These are phyloP conservation scores for Crocodylus rhombifer DNA, from an alignment of 2,797 vertebrate species.

Conservation along the genomic window DNA sequence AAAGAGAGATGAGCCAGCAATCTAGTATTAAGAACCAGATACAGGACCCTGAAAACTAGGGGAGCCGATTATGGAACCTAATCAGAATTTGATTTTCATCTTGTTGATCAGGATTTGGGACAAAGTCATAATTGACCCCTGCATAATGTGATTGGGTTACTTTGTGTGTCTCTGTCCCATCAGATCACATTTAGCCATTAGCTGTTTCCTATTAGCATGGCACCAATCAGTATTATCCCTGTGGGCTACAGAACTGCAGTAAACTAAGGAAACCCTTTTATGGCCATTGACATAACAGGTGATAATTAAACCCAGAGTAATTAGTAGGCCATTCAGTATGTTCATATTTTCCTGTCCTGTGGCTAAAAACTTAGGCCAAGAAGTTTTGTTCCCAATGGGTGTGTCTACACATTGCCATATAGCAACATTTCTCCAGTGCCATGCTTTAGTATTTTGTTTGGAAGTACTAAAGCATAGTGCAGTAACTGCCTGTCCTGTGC, in stretches of 20 bases:
- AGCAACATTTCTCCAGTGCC: too few species aligned
- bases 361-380: conserved; percentile 26
- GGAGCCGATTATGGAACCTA: conserved; percentile 7
- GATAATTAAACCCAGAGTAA: conserved; percentile 63
- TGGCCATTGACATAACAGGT: conserved; percentile 43
- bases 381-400: conserved; percentile 63
- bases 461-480: too few species aligned
- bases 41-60: neutral
- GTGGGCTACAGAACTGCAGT: conserved; percentile 14
- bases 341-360: conserved; percentile 73
- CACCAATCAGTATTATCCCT: conserved; percentile 58
- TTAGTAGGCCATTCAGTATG: conserved; percentile 47
- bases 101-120: conserved; percentile 14
- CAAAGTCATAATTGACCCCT: conserved; percentile 8
- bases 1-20: neutral
- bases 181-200: conserved; percentile 57
- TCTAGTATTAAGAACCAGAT: conserved; percentile 22
- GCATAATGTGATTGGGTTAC: conserved; percentile 14
- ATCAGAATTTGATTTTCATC: conserved; percentile 15
- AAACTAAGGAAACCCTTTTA: neutral
- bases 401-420: neutral
- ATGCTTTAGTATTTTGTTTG: too few species aligned
- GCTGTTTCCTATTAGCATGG: conserved; percentile 35
- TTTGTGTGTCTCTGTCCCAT: conserved; percentile 48
- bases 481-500: too few species aligned